A percentile compares a stretch with the other conserved stretches of the same genome.
Conservation (phyloP, 2,113 vertebrate species). For the Fulica atra region DNA sequence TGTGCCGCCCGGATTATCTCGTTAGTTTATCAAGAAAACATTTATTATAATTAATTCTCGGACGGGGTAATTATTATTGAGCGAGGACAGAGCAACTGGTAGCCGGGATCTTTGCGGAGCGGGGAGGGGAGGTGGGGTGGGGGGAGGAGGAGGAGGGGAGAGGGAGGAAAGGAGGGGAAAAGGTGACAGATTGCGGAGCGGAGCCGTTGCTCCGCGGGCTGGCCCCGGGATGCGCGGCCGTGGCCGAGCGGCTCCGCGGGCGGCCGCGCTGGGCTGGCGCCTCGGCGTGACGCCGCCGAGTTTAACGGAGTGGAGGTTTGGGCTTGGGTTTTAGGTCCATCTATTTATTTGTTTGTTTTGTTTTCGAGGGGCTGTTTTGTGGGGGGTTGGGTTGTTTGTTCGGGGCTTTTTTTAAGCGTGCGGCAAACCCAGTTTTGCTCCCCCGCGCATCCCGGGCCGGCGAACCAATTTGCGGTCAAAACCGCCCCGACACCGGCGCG, state of each 20-base stretch:
- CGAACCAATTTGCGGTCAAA: background rate
- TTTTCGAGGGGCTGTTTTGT: background rate
- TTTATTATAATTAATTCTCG: slow-evolving; percentile 94
- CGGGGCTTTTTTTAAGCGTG: background rate
- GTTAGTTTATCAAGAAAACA: slow-evolving; percentile 95
- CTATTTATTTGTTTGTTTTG: background rate
- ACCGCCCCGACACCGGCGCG: background rate
- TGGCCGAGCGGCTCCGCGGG: slow-evolving; percentile 59
- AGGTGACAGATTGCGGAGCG: slow-evolving; percentile 90
- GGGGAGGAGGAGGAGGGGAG: background rate
- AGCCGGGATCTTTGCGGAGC: slow-evolving; percentile 74
- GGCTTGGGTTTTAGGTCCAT: too few species aligned
- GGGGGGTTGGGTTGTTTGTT: background rate
- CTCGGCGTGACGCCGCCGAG: background rate
- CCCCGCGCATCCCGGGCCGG: background rate
- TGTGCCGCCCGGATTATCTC: slow-evolving; percentile 91
- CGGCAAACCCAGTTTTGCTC: background rate
- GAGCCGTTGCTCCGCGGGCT: slow-evolving; percentile 83
- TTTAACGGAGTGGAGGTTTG: background rate
- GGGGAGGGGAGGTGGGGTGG: background rate
- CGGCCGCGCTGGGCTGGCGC: slow-evolving; percentile 54
- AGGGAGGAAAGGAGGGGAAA: background rate
- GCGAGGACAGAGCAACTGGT: slow-evolving; percentile 87
- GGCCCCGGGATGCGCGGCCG: slow-evolving; percentile 51
- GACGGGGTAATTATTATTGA: slow-evolving; percentile 91